Evolutionary conservation across 2,797 vertebrate genomes (phyloP).

Genomic region (Myripristis jacobus): DNA sequence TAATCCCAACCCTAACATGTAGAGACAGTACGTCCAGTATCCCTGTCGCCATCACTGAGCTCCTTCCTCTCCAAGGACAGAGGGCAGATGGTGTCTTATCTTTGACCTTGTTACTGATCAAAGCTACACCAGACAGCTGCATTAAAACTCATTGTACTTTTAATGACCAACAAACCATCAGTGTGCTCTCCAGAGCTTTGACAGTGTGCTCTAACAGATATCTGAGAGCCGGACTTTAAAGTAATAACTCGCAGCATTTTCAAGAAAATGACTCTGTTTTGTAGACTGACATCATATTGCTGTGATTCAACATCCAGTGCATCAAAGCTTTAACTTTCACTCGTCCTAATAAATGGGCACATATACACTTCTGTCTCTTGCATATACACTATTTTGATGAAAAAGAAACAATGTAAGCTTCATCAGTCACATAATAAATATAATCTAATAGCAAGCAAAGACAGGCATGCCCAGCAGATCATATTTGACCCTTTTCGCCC

Average conservation of each 20-base stretch:
- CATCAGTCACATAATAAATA: no score
- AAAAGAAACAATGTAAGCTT: no score
- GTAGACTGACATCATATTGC: no score
- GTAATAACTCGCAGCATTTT: not conserved
- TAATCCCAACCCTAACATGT: slow-evolving; percentile 11
- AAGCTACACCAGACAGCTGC: slow-evolving; percentile 14
- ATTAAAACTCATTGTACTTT: not conserved
- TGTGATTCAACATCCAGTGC: no score
- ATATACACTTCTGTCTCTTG: no score
- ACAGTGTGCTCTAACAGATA: not conserved
- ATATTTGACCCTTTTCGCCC: no score
- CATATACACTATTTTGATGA: no score
- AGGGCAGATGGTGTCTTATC: slow-evolving; percentile 70
- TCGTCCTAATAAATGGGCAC: no score
- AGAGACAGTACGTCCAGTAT: slow-evolving; percentile 19
- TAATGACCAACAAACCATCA: slow-evolving; percentile 17
- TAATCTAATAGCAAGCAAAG: no score
- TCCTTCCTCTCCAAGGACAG: slow-evolving; percentile 50
- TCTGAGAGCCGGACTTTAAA: not conserved
- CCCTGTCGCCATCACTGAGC: slow-evolving; percentile 33
- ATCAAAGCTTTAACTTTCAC: no score
- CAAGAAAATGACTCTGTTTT: no score
- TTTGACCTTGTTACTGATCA: slow-evolving; percentile 62
- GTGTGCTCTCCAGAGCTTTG: not conserved
- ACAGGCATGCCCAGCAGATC: no score